Conservation (phyloP, 2,888 invertebrate genomes). For the Lamellibrachia columna region DNA sequence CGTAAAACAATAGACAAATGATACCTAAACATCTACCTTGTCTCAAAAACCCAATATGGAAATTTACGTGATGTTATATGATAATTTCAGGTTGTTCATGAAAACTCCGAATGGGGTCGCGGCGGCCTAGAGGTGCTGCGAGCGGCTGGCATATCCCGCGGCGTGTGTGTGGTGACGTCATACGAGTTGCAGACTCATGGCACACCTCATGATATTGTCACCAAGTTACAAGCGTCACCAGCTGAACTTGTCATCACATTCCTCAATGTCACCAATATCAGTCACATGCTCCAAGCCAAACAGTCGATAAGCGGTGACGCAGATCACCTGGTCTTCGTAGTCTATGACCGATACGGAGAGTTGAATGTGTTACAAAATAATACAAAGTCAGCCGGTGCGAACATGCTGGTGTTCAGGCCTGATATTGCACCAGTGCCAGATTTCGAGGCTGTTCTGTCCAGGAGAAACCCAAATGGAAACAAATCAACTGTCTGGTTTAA, state of each 20-base stretch:
- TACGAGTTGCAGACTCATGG: slow-evolving; percentile 57
- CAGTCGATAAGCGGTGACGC: slow-evolving; percentile 22
- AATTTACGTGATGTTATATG: neutral
- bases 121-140: neutral
- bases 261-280: slow-evolving; percentile 48
- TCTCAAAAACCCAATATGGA: no score
- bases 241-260: slow-evolving; percentile 57
- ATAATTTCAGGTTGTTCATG: neutral
- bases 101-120: neutral
- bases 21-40: no score
- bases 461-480: neutral
- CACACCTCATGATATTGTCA: slow-evolving; percentile 44
- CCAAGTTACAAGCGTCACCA: slow-evolving; percentile 47
- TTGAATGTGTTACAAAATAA: neutral
- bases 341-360: slow-evolving; percentile 17
- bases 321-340: slow-evolving; percentile 22
- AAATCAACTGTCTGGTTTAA: slow-evolving; percentile 54
- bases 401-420: slow-evolving; percentile 18
- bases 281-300: slow-evolving; percentile 47
- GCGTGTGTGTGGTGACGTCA: slow-evolving; percentile 22
- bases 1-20: neutral
- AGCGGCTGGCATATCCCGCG: neutral
- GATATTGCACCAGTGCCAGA: slow-evolving; percentile 13
- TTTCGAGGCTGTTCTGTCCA: slow-evolving; percentile 21
- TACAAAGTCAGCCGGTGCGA: neutral